These are phyloP conservation scores for Dasypus novemcinctus DNA, from an alignment of 2,113 vertebrate species.

Conservation along the genomic window DNA sequence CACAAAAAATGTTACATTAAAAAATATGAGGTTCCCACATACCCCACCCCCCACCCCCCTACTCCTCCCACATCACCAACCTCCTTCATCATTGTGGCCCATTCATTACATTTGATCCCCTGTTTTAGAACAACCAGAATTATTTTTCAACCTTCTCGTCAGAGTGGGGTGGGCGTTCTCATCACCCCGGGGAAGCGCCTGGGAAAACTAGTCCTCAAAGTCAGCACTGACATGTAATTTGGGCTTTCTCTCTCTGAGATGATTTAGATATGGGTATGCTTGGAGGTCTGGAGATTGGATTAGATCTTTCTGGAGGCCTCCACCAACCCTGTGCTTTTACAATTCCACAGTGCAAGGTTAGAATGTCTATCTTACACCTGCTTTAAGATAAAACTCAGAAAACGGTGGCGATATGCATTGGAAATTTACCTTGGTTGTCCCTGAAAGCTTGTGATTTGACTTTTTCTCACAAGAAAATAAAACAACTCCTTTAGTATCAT, in stretches of 20 bases:
- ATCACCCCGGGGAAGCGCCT: not conserved
- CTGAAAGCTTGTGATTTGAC: not conserved
- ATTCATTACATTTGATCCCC: too few species aligned
- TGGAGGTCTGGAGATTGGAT: not conserved
- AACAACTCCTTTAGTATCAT: not conserved
- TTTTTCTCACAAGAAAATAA: not conserved
- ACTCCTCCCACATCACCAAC: too few species aligned
- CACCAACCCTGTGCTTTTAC: not conserved
- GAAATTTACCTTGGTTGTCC: not conserved
- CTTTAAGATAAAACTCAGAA: not conserved
- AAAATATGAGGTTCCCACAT: too few species aligned
- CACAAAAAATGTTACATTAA: too few species aligned
- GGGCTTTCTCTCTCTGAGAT: constrained; percentile 4
- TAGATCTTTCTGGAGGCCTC: not conserved
- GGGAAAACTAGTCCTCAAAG: not conserved
- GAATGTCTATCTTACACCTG: not conserved
- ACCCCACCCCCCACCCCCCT: too few species aligned
- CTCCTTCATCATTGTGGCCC: too few species aligned
- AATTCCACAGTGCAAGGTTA: not conserved
- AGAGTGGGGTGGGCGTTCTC: not conserved
- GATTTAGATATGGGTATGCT: not conserved
- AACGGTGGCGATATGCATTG: not conserved
- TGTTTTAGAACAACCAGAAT: not conserved
- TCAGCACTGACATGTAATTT: not conserved
- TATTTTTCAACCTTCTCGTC: constrained; percentile 13